These are phyloP conservation scores for Molossus molossus DNA, from an alignment of 2,797 vertebrate genomes.

Conservation along the genomic window DNA sequence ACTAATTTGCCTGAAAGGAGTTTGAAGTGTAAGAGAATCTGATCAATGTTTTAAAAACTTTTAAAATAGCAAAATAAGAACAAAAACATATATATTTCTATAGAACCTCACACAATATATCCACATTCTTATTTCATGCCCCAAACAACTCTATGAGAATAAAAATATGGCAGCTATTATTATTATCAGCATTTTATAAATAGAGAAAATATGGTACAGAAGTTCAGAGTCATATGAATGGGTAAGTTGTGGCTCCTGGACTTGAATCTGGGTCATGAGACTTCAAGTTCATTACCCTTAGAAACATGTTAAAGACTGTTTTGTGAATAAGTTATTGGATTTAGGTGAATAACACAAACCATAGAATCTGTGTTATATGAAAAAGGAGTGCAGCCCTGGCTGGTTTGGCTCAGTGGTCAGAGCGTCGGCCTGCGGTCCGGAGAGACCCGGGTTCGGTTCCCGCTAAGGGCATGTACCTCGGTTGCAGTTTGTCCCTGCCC, in stretches of 20 bases:
- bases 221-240: neutral
- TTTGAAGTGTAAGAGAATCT: neutral
- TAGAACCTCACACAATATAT: neutral
- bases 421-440: too few relatives aligned
- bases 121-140: slow-evolving; percentile 6
- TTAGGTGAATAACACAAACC: neutral
- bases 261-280: neutral
- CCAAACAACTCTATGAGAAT: neutral
- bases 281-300: neutral
- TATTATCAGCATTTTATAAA: slow-evolving; percentile 21
- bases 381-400: neutral
- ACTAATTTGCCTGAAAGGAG: neutral
- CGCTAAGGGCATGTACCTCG: too few relatives aligned
- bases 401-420: too few relatives aligned
- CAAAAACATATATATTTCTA: neutral
- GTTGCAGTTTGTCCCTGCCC: too few relatives aligned
- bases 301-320: neutral
- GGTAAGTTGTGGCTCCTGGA: neutral
- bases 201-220: neutral
- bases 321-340: neutral
- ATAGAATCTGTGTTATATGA: neutral
- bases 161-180: neutral
- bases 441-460: too few relatives aligned
- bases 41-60: neutral
- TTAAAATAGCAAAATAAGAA: neutral